Conservation (phyloP, 2,113 vertebrate genomes). For the Ictalurus furcatus region DNA sequence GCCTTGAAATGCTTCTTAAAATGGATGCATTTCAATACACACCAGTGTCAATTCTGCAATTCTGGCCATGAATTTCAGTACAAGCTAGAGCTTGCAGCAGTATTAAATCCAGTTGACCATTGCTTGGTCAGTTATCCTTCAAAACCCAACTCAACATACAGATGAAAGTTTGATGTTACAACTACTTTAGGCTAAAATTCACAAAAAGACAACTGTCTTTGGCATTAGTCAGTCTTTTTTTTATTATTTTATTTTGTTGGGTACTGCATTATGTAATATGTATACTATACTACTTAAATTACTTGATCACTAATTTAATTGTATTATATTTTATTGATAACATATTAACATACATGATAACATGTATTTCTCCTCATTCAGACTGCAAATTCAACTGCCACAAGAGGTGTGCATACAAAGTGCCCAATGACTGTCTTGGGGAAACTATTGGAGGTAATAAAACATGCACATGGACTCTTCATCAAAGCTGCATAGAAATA, state of each 20-base stretch:
- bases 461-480: not conserved
- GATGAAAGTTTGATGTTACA: not conserved
- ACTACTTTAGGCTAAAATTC: not conserved
- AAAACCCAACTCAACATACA: not conserved
- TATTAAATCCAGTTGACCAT: not conserved
- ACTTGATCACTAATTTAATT: not conserved
- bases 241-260: not conserved
- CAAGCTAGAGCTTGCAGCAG: too few species aligned
- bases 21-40: not conserved
- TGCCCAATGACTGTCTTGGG: slow-evolving; percentile 86
- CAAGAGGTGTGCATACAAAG: slow-evolving; percentile 84
- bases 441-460: slow-evolving; percentile 81
- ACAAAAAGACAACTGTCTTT: not conserved
- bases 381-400: slow-evolving; percentile 93
- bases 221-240: not conserved
- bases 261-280: not conserved
- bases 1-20: not conserved
- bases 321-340: not conserved
- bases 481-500: not conserved
- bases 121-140: not conserved
- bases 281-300: not conserved
- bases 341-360: not conserved
- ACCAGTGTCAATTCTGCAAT: too few species aligned
- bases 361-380: slow-evolving; percentile 52
- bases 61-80: not conserved